A percentile compares a stretch with the other conserved stretches of the same genome.
phyloP scores from a whole-genome alignment of 2,113 vertebrate genomes.

The Rostratula benghalensis region DNA sequence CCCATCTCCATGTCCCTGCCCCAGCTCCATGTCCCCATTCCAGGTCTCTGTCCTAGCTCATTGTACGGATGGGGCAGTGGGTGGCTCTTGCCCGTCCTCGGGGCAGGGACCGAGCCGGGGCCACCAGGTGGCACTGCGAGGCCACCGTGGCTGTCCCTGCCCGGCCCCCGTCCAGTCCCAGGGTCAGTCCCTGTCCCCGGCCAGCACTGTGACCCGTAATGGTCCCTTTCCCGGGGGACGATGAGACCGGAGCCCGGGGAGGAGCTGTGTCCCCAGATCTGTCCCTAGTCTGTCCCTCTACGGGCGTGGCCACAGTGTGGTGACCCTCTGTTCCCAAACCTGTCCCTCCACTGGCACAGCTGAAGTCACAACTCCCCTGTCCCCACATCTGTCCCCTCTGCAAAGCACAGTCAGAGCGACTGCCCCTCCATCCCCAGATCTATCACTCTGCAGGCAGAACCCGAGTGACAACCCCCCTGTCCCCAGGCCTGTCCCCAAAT shows the following conservation, averaged over 20 bases:
- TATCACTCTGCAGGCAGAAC: background rate
- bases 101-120: background rate
- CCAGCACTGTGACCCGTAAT: background rate
- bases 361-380: background rate
- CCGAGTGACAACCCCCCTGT: too few species aligned
- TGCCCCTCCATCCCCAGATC: background rate
- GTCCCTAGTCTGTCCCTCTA: background rate
- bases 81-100: too few species aligned
- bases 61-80: too few species aligned
- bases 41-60: accelerated
- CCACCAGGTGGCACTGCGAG: conserved; percentile 11
- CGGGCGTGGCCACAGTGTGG: background rate
- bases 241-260: background rate
- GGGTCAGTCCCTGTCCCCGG: background rate
- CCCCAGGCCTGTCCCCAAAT: background rate
- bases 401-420: background rate
- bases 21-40: too few species aligned
- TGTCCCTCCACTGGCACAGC: background rate
- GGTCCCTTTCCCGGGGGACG: background rate
- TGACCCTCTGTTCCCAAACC: background rate
- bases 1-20: background rate
- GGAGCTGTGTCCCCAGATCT: background rate
- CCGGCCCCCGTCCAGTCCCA: background rate
- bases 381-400: background rate
- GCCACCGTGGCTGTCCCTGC: background rate